Evolutionary conservation across 2,797 vertebrate genomes (phyloP).

Genomic region (Natrix natrix): DNA sequence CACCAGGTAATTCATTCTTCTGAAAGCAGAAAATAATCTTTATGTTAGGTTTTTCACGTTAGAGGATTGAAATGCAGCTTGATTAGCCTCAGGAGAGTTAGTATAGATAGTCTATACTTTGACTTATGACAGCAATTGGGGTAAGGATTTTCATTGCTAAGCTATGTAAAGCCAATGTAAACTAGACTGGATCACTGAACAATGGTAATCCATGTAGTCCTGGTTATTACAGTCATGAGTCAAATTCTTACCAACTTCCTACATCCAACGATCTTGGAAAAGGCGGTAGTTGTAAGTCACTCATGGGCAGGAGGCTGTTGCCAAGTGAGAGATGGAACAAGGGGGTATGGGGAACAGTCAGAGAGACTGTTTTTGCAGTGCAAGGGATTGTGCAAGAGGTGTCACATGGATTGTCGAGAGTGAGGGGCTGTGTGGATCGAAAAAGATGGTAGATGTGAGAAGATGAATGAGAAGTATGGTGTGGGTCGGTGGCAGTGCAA

Average conservation of each 20-base stretch:
- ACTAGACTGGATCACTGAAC: background rate
- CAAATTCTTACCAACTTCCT: background rate
- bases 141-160: background rate
- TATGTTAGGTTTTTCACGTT: background rate
- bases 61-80: background rate
- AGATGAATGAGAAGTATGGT: background rate
- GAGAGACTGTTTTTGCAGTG: background rate
- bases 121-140: background rate
- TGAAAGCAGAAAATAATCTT: background rate
- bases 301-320: background rate
- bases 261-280: background rate
- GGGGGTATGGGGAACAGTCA: background rate
- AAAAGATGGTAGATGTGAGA: background rate
- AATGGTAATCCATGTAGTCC: background rate
- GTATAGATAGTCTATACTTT: background rate
- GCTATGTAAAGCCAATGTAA: background rate
- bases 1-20: slow-evolving; percentile 78
- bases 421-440: background rate
- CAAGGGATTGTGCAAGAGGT: background rate
- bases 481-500: background rate
- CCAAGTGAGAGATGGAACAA: background rate
- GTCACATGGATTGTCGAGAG: background rate
- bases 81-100: background rate
- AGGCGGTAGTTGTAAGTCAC: background rate
- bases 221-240: background rate